Evolutionary conservation across 2,888 invertebrate species (phyloP), one percentile per base, ranked within the genome.

Genomic region (Diaperis boleti): DNA sequence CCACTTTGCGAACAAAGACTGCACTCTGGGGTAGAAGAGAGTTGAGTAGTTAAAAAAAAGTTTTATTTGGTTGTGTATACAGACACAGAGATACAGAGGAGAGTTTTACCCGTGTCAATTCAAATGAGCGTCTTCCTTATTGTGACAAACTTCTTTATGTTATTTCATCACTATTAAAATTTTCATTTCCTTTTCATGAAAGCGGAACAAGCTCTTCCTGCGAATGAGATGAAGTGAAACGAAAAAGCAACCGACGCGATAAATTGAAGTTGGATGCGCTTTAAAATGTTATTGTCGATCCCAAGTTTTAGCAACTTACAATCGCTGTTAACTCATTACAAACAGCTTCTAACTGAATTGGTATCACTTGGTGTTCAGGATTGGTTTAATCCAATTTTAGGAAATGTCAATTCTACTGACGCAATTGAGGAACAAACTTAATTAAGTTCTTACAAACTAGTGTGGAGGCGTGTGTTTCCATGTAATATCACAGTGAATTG

Each of bases 181-280:
- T 26, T 26, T n/a, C 6, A 26, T 26, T 26, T 26, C 26, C 6
- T 41, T 41, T 7, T 3, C 22, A 26, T 20, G 20, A 44, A 44
- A n/a, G 14, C 41, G 17, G 15, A 44, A 7, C 18, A 42, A 42
- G 5, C 17, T 10, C 11, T 20, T 18, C 5, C 13, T 13, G 11
- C 15, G 14, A 15, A 26, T 29, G 29, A n/a, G 15, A 29, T 47
- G 47, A 29, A 47, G 29, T 10, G 47, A 14, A 47, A 26, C 26
- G 14, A 44, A 44, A 44, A 44, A 31, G 14, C 17, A 29, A 31
- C 47, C 15, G 47, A 31, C 15, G 47, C 47, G 47, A 47, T 15
- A 47, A 47, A 47, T 44, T 44, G 47, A 47, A 47, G 10, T 29
- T 47, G 22, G 47, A 47, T 47, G 4, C 44, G 14, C 26, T 44